phyloP scores from a whole-genome alignment of 1,140 invertebrate species.

The Penaeus indicus region DNA sequence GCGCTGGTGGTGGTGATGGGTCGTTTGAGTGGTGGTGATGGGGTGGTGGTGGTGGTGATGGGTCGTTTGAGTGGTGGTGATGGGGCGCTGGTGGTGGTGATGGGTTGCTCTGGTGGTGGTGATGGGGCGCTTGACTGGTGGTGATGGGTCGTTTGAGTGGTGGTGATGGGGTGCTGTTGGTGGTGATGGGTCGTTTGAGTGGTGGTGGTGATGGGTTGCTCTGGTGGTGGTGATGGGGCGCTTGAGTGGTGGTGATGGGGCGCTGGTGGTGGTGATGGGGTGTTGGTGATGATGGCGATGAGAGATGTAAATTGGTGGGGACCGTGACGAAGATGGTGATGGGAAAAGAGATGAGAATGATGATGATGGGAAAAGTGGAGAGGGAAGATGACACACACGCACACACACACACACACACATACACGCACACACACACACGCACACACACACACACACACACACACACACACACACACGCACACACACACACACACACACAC shows the following conservation, averaged over 20 bases:
- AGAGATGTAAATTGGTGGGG: not conserved
- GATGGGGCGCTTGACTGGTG: too few relatives aligned
- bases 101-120: not conserved
- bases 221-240: too few relatives aligned
- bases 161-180: too few relatives aligned
- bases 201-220: too few relatives aligned
- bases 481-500: not conserved
- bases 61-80: not conserved
- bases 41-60: not conserved
- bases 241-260: too few relatives aligned
- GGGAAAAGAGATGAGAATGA: not conserved
- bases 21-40: not conserved
- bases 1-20: not conserved
- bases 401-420: not conserved
- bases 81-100: not conserved
- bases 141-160: too few relatives aligned
- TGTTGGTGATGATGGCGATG: too few relatives aligned
- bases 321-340: not conserved
- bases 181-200: too few relatives aligned
- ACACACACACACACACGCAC: not conserved
- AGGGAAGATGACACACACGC: not conserved
- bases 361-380: not conserved
- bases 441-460: not conserved
- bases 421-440: not conserved
- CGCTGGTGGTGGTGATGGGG: too few relatives aligned